A percentile compares a stretch with the other conserved stretches of the same genome.
phyloP scores from a whole-genome alignment of 2,113 vertebrate species.

The Callopanchax toddi region DNA sequence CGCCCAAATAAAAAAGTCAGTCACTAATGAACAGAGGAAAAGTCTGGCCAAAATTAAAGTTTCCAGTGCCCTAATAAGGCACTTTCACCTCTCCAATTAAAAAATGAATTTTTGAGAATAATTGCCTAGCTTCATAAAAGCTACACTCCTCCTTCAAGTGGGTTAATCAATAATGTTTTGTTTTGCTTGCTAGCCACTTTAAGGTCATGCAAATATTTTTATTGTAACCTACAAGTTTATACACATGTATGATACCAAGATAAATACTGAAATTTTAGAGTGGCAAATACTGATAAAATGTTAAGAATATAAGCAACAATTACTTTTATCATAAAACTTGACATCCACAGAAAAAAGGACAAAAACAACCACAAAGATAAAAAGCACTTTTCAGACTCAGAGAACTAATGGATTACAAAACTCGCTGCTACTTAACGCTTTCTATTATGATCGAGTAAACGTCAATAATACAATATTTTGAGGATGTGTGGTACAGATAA shows the following conservation, averaged over 20 bases:
- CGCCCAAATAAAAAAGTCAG: too few relatives aligned
- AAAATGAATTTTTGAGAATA: too few relatives aligned
- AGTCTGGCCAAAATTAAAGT: too few relatives aligned
- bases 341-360: conserved; percentile 12
- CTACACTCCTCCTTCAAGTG: too few relatives aligned
- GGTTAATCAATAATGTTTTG: too few relatives aligned
- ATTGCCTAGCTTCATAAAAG: too few relatives aligned
- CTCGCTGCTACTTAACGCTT: not conserved
- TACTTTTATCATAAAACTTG: too few relatives aligned
- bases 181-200: not conserved
- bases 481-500: conserved; percentile 24
- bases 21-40: too few relatives aligned
- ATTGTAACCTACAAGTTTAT: not conserved
- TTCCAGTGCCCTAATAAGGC: not conserved
- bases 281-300: too few relatives aligned
- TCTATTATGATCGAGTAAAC: too few relatives aligned
- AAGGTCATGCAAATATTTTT: not conserved
- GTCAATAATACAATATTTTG: not conserved
- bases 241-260: not conserved
- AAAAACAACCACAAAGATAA: conserved; percentile 40
- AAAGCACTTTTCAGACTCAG: conserved; percentile 12
- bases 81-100: too few relatives aligned
- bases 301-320: too few relatives aligned
- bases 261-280: conserved; percentile 8
- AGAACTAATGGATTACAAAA: not conserved